Base-by-base conservation (phyloP, 2,888 invertebrate genomes). In the Rhogogaster chlorosoma region DNA sequence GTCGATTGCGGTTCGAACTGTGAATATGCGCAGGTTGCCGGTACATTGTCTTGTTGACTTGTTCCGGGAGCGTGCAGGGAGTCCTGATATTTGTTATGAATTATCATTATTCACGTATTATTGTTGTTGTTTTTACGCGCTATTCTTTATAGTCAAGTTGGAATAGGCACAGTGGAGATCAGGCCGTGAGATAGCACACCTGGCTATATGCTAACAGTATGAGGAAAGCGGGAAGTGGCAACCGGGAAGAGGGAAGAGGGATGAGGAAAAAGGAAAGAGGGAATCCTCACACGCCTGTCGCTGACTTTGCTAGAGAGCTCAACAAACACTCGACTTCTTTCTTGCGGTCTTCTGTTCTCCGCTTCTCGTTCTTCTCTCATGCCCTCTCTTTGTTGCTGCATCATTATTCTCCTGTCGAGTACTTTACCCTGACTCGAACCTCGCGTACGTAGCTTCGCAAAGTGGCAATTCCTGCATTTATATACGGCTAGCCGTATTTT, bases 101-200 rank as follows among this genome's bases (percentile, higher is more conserved):
- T 77, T 53, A 26, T 77, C 29, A 77, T 77, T 53, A 77, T 53
- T 15, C 29, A 7, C n/a, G 61, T 80, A 80, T 80, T 61, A 61
- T 57, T 80, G 57, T 80, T 61, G 80, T 80, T 80, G 77, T 77
- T 80, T 80, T 49, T 38, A 61, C 80, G 38, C 38, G 38, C 22
- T 61, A 80, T 80, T 61, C 80, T 38, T 29, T 18, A 61, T 80
- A 22, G 38, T 80, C 80, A 22, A 80, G 61, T 80, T 61, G 36
- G 77, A 53, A 77, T 49, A 32, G 49, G 49, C 26, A 26, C 22
- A 22, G 22, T 42, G n/a, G 84, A 84, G 84, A 85, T 85, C 86
- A 85, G 89, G 87, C 89, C 92, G 92, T 92, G 92, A 92, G 92
- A 92, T 92, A 92, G 92, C 90, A 91, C 91, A 91, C 89, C 88